These are phyloP conservation scores for Choristoneura rosaceana DNA, from an alignment of 2,888 invertebrate genomes.

Conservation along the genomic window DNA sequence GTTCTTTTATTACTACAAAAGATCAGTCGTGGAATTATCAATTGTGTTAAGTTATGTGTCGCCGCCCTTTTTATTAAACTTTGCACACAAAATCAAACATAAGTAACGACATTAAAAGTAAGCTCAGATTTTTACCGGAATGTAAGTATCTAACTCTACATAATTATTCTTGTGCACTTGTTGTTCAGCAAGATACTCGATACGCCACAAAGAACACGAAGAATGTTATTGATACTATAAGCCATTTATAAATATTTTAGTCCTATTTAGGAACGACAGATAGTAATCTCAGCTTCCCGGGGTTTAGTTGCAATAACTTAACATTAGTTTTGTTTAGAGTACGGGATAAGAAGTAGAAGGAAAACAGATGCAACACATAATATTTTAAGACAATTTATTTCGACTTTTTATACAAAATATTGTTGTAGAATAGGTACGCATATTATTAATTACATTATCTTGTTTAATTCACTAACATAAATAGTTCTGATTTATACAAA, in stretches of 20 bases:
- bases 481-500: background rate
- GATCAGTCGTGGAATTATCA: background rate
- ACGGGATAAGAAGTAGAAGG: slow-evolving; percentile 25
- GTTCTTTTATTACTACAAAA: background rate
- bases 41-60: background rate
- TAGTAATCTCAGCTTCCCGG: slow-evolving; percentile 76
- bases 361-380: slow-evolving; percentile 53
- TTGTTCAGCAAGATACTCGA: slow-evolving; percentile 1
- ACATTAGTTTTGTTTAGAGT: slow-evolving; percentile 6
- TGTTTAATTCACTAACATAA: background rate
- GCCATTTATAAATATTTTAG: slow-evolving; percentile 24
- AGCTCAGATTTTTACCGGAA: slow-evolving; percentile 9
- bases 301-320: slow-evolving; percentile 37
- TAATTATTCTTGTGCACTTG: background rate
- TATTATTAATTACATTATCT: slow-evolving; percentile 16
- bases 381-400: slow-evolving; percentile 62
- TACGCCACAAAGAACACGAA: slow-evolving; percentile 36
- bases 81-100: slow-evolving; percentile 26
- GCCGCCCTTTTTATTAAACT: background rate
- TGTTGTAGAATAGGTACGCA: slow-evolving; percentile 23
- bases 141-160: background rate
- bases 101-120: slow-evolving; percentile 6
- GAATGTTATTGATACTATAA: slow-evolving; percentile 24
- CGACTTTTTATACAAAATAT: slow-evolving; percentile 45
- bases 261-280: slow-evolving; percentile 40